phyloP scores from a whole-genome alignment of 2,888 invertebrate species.

The Tolmerus cingulatus region DNA sequence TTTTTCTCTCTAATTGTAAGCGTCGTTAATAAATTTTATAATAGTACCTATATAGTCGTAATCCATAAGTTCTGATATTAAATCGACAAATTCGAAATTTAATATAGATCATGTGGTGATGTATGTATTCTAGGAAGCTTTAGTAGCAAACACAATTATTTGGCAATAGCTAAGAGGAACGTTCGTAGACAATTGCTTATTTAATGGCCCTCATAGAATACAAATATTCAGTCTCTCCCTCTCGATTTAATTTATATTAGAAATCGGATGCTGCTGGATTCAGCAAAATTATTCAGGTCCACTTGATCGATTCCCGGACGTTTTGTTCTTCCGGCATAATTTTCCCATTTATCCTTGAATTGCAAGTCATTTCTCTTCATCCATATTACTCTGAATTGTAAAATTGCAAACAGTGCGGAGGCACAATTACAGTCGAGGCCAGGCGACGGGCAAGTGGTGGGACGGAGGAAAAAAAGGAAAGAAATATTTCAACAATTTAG shows the following conservation, averaged over 20 bases:
- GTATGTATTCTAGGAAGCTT: neutral
- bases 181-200: neutral
- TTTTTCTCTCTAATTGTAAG: too few species aligned
- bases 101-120: too few species aligned
- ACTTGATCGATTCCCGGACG: slow-evolving; percentile 24
- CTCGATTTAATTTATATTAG: neutral
- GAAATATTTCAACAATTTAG: slow-evolving; percentile 37
- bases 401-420: slow-evolving; percentile 19
- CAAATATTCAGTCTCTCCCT: neutral
- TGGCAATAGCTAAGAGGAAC: neutral
- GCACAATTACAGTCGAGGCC: slow-evolving; percentile 10
- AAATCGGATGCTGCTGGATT: neutral
- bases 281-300: slow-evolving; percentile 14
- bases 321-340: slow-evolving; percentile 36
- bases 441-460: neutral
- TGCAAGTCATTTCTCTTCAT: slow-evolving; percentile 37
- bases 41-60: too few species aligned
- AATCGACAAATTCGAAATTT: too few species aligned
- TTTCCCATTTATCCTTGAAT: slow-evolving; percentile 36
- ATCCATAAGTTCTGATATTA: too few species aligned
- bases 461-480: neutral
- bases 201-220: neutral
- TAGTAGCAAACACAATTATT: neutral
- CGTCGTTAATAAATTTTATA: too few species aligned
- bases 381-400: slow-evolving; percentile 34